Conservation (phyloP, 1,140 invertebrate species). For the Rhysida immarginata region DNA sequence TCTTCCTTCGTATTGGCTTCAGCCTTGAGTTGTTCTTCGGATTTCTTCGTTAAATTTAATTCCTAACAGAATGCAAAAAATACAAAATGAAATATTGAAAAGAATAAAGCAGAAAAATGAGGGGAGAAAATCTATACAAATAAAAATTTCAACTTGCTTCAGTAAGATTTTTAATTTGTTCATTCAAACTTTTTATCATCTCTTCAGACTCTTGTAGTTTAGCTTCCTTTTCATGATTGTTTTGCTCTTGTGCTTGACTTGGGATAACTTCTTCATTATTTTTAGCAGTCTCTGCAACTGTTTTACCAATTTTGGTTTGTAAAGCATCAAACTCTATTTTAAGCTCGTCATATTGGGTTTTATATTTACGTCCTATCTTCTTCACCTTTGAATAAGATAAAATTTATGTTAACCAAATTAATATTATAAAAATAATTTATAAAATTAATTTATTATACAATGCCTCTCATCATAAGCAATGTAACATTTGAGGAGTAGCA, state of each 20-base stretch:
- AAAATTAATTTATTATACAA: no score
- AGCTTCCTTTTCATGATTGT: constrained; percentile 15
- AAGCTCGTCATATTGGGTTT: constrained; percentile 63
- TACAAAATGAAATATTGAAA: no score
- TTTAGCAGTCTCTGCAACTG: constrained; percentile 27
- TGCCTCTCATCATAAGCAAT: no score
- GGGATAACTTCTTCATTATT: constrained; percentile 22
- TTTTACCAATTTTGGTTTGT: constrained; percentile 17
- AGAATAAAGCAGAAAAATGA: not conserved
- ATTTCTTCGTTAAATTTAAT: constrained; percentile 29
- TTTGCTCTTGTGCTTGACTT: constrained; percentile 12
- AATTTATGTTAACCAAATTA: constrained; percentile 11
- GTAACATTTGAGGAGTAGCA: no score
- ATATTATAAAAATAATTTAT: constrained; percentile 5
- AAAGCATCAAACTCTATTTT: constrained; percentile 38
- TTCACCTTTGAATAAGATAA: constrained; percentile 41
- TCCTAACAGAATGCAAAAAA: not conserved
- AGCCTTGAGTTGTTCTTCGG: constrained; percentile 40
- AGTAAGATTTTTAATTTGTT: not conserved
- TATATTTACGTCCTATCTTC: constrained; percentile 84
- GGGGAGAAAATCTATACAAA: not conserved
- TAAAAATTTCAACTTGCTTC: constrained; percentile 3
- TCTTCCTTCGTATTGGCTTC: constrained; percentile 49
- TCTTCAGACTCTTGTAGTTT: constrained; percentile 32
- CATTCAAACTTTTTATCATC: constrained; percentile 10